Base-by-base conservation (phyloP, 2,797 vertebrate species). In the Gambusia yucatana region DNA sequence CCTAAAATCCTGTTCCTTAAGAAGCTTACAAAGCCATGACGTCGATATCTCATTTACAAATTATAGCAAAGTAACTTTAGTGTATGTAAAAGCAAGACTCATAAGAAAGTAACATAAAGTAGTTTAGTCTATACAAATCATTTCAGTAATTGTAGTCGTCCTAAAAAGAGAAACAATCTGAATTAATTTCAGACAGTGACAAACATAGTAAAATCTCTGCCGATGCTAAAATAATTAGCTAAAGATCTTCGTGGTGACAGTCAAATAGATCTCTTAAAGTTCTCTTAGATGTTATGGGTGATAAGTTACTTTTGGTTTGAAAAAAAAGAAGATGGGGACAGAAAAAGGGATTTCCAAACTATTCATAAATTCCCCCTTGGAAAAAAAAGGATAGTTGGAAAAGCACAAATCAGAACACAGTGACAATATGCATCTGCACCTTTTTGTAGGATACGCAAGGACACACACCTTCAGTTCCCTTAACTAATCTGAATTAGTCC, bases 191-290 rank as follows among this genome's bases (percentile, higher is more conserved):
- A 70, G 25, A 69, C 20, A 69, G 7, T 16, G 16, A 65, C 3
- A 39, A 65, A 22, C 16, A 22, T 17, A 30, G 70, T 47, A 39
- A 79, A 76, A 73, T 89, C 88, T 89, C 77, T 55, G 83, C 85
- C 90, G 70, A 88, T 76, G 87, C 70, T 80, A 82, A 91, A 88
- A 81, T 86, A 93, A 93, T 94, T 93, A 89, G 88, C 88, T 92
- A 94, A 94, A 94, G 88, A 95, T 83, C 61, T 86, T 90, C 84
- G 81, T 95, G 95, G 95, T 92, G 92, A 94, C 83, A 91, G 84
- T 39, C 33, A 39, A 22, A 9, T 9, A 39, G 33, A 33, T 17
- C 87, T 75, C 88, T 93, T 88, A 90, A 93, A 88, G 87, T 91
- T 85, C 77, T 93, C 90, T 82, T 39, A 84, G 88, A 75, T 61